These are phyloP conservation scores for Aulostomus chinensis DNA, from an alignment of 2,797 vertebrate genomes.

Conservation along the genomic window DNA sequence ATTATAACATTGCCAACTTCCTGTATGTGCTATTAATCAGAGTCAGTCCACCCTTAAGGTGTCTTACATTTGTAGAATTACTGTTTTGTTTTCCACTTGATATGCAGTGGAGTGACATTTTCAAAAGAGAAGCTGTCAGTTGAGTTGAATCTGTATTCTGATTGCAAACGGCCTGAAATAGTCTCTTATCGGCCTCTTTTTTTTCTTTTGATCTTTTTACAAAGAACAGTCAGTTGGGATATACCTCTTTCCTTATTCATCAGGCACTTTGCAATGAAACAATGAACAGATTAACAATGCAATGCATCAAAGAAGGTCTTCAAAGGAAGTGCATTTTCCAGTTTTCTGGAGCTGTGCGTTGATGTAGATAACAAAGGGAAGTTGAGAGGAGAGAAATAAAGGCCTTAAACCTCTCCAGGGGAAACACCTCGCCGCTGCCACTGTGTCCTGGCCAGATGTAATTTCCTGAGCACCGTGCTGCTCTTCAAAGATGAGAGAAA, in stretches of 20 bases:
- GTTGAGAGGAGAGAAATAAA: constrained; percentile 48
- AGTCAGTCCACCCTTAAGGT: constrained; percentile 5
- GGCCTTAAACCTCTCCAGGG: constrained; percentile 58
- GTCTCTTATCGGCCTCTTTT: constrained; percentile 38
- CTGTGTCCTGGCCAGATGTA: constrained; percentile 41
- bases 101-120: neutral
- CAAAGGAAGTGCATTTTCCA: constrained; percentile 63
- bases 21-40: neutral
- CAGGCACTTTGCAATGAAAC: constrained; percentile 60
- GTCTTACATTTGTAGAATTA: constrained; percentile 4
- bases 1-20: constrained; percentile 9
- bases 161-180: constrained; percentile 24
- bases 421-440: constrained; percentile 58
- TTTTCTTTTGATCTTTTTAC: constrained; percentile 56
- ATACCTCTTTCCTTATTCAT: constrained; percentile 58
- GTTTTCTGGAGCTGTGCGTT: constrained; percentile 38
- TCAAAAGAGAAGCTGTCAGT: constrained; percentile 8
- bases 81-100: constrained; percentile 20
- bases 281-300: constrained; percentile 65
- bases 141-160: constrained; percentile 35
- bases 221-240: constrained; percentile 55
- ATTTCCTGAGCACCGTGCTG: constrained; percentile 39
- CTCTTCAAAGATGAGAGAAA: constrained; percentile 54
- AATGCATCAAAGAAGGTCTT: constrained; percentile 64
- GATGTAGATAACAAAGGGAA: constrained; percentile 65